These are phyloP conservation scores for Nyleta sp. DNA, from an alignment of 2,888 invertebrate genomes.

Conservation along the genomic window DNA sequence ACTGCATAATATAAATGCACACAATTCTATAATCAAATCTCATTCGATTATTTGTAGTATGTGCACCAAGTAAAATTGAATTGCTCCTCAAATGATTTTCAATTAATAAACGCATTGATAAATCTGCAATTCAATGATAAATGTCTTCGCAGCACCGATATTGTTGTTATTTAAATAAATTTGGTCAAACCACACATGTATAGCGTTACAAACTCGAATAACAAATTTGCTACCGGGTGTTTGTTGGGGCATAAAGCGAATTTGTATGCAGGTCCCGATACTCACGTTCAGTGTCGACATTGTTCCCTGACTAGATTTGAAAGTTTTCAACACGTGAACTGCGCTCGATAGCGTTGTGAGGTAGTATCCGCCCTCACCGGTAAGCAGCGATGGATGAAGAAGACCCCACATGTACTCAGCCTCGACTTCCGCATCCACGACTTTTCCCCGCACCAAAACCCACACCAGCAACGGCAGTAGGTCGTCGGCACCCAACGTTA, in stretches of 20 bases:
- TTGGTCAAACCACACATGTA: neutral
- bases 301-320: constrained; percentile 80
- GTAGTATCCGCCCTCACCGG: constrained; percentile 97
- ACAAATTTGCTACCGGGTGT: constrained; percentile 22
- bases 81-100: too few relatives aligned
- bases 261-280: constrained; percentile 40
- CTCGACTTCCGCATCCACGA: constrained; percentile 96
- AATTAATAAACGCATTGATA: neutral
- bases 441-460: constrained; percentile 94
- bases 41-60: too few relatives aligned
- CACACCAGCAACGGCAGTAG: constrained; percentile 96
- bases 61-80: too few relatives aligned
- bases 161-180: constrained; percentile 11
- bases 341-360: constrained; percentile 97
- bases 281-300: constrained; percentile 80
- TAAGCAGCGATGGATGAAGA: constrained; percentile 93
- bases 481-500: constrained; percentile 91
- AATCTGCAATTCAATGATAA: too few relatives aligned
- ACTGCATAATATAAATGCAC: too few relatives aligned
- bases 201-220: constrained; percentile 39
- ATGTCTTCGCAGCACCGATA: too few relatives aligned
- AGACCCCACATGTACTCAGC: constrained; percentile 98
- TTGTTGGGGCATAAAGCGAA: constrained; percentile 25
- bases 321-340: constrained; percentile 92
- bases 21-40: too few relatives aligned